A percentile compares a stretch with the other conserved stretches of the same genome.
These are phyloP conservation scores for Gallinago paraguaiae DNA, from an alignment of 2,113 vertebrate genomes.

Conservation along the genomic window DNA sequence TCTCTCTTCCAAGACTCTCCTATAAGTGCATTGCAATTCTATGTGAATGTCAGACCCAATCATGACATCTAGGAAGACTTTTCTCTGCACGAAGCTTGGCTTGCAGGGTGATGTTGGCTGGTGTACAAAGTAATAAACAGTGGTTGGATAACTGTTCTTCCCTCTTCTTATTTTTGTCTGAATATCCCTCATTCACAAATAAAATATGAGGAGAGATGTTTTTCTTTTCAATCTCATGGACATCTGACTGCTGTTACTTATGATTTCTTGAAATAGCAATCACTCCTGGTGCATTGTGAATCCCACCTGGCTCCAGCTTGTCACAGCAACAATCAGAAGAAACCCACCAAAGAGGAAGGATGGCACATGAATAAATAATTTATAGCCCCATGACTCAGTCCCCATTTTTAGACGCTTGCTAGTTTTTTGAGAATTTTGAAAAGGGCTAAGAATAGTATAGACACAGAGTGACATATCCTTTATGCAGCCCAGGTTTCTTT, in stretches of 20 bases:
- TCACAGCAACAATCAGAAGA: neutral
- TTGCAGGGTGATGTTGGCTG: neutral
- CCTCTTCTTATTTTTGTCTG: neutral
- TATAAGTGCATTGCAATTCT: neutral
- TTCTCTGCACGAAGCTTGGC: neutral
- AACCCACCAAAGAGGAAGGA: neutral
- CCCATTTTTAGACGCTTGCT: slow-evolving; percentile 28
- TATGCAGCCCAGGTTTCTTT: neutral
- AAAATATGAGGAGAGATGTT: neutral
- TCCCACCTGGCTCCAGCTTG: neutral
- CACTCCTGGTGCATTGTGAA: neutral
- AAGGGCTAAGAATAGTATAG: slow-evolving; percentile 9
- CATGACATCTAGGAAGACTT: neutral
- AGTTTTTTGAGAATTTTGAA: slow-evolving; percentile 21
- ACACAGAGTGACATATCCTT: neutral
- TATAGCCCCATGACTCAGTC: neutral
- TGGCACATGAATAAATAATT: slow-evolving; percentile 52
- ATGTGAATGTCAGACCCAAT: neutral
- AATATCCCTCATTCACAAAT: neutral
- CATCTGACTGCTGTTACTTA: neutral
- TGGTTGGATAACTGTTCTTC: neutral
- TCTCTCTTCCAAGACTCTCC: neutral
- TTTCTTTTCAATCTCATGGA: neutral
- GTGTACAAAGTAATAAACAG: neutral
- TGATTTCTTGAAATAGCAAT: neutral